Percentiles rank a stretch among this genome's conserved stretches.
Evolutionary conservation across 2,113 vertebrate genomes (phyloP).

Genomic region (Eubucco bourcierii): DNA sequence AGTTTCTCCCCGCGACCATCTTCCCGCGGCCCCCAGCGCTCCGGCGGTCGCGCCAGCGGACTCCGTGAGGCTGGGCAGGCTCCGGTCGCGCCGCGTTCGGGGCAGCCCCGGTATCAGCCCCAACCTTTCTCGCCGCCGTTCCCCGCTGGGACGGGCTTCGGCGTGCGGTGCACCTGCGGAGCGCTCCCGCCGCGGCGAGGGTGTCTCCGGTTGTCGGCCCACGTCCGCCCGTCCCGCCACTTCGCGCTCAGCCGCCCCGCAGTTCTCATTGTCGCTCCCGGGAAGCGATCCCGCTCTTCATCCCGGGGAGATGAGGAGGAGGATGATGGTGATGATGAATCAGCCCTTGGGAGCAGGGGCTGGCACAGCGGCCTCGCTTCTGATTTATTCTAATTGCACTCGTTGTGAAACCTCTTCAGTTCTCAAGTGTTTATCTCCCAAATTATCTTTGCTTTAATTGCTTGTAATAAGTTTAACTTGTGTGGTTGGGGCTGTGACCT

Average conservation of each 20-base stretch:
- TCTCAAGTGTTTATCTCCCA: slow-evolving; percentile 44
- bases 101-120: neutral
- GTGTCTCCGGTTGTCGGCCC: neutral
- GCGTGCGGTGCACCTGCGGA: slow-evolving; percentile 34
- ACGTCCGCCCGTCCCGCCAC: neutral
- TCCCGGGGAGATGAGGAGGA: neutral
- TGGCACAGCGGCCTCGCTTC: neutral
- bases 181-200: neutral
- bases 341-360: neutral
- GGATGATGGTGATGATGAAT: neutral
- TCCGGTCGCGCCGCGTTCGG: neutral
- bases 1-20: slow-evolving; percentile 20
- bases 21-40: neutral
- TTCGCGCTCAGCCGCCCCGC: neutral
- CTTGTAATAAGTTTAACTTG: neutral
- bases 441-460: slow-evolving; percentile 48
- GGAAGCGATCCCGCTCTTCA: neutral
- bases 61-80: neutral
- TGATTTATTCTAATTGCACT: neutral
- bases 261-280: neutral
- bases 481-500: slow-evolving; percentile 36
- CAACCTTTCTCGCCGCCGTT: neutral
- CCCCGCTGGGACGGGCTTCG: neutral
- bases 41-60: neutral
- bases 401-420: slow-evolving; percentile 37